phyloP scores from a whole-genome alignment of 37 sponge, comb jelly and placozoan genomes.

The Cliona cf. orientalis region DNA sequence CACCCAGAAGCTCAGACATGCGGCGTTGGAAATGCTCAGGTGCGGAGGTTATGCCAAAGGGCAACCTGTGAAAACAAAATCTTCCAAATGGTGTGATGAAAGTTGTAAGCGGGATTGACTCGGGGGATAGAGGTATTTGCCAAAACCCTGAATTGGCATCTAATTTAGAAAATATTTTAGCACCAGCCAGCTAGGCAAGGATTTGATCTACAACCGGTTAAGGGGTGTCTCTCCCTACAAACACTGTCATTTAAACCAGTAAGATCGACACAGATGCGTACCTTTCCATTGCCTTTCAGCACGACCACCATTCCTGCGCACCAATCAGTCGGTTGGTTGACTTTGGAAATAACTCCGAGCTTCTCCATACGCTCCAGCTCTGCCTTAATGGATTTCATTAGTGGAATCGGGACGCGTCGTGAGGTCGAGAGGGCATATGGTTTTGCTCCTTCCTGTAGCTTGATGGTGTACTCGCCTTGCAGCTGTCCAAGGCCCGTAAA shows the following conservation, averaged over 20 bases:
- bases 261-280: constrained; percentile 44
- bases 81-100: no score
- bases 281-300: constrained; percentile 9
- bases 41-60: no score
- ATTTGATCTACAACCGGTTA: no score
- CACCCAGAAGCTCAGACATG: no score
- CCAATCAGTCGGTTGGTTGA: constrained; percentile 33
- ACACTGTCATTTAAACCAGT: constrained; percentile 51
- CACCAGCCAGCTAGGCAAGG: no score
- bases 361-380: constrained; percentile 49
- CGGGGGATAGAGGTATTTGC: no score
- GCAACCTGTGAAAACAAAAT: no score
- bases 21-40: no score
- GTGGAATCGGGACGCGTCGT: constrained; percentile 32
- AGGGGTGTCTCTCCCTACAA: no score
- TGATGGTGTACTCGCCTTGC: constrained; percentile 17
- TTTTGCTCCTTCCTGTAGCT: constrained; percentile 5
- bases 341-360: constrained; percentile 12
- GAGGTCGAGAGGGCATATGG: constrained; percentile 40
- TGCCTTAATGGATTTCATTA: not conserved
- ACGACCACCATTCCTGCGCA: constrained; percentile 42
- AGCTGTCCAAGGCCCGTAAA: constrained; percentile 28
- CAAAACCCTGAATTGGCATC: no score
- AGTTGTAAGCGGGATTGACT: no score
- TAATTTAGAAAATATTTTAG: no score